phyloP scores from a whole-genome alignment of 2,888 invertebrate species.

The Aporophyla lueneburgensis region DNA sequence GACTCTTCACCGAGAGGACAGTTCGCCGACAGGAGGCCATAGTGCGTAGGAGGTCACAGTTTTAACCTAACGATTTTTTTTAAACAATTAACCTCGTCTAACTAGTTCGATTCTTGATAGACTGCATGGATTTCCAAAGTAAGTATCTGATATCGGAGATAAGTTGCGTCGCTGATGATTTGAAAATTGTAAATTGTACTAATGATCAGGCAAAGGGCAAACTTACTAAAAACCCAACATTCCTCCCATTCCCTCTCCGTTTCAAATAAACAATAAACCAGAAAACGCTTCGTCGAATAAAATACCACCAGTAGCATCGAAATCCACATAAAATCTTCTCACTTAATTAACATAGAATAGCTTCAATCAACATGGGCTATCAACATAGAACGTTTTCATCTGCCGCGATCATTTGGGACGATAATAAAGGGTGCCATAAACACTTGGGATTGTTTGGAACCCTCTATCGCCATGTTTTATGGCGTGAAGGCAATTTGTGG shows the following conservation, averaged over 20 bases:
- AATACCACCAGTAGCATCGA: slow-evolving; percentile 17
- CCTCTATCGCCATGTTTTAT: slow-evolving; percentile 49
- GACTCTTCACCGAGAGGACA: too few species aligned
- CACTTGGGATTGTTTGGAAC: slow-evolving; percentile 69
- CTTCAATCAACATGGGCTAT: slow-evolving; percentile 43
- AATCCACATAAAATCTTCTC: slow-evolving; percentile 28
- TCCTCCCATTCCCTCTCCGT: background rate
- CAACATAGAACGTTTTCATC: slow-evolving; percentile 48
- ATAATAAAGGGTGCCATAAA: slow-evolving; percentile 72
- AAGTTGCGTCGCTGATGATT: too few species aligned
- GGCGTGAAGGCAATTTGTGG: slow-evolving; percentile 45
- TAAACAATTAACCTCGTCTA: too few species aligned
- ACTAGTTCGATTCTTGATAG: too few species aligned
- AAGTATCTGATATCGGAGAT: too few species aligned
- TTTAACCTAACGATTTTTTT: too few species aligned
- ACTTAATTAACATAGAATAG: slow-evolving; percentile 41
- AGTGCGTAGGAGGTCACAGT: too few species aligned
- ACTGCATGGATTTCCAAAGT: too few species aligned
- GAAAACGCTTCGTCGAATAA: background rate
- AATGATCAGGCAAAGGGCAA: background rate
- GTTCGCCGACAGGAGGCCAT: too few species aligned
- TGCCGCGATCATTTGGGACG: slow-evolving; percentile 63
- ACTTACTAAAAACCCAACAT: background rate
- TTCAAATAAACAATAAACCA: slow-evolving; percentile 4
- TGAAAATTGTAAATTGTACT: background rate